Conservation (phyloP, 2,797 vertebrate species). For the Etheostoma perlongum region DNA sequence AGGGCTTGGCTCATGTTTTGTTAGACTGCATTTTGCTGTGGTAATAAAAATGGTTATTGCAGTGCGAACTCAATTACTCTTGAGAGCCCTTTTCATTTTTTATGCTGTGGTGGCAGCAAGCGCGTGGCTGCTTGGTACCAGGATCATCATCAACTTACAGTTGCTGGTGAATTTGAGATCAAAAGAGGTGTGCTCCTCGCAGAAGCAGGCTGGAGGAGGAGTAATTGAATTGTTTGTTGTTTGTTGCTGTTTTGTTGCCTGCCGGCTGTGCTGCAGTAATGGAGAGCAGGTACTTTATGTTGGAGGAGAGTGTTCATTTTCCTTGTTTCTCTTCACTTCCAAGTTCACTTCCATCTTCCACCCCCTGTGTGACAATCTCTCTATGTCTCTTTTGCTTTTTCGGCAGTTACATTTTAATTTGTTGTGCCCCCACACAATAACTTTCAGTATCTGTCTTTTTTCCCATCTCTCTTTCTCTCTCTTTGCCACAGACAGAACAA, state of each 20-base stretch:
- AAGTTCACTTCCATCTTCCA: conserved; percentile 40
- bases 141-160: conserved; percentile 74
- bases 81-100: conserved; percentile 74
- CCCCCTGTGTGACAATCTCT: conserved; percentile 21
- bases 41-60: conserved; percentile 79
- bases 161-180: conserved; percentile 75
- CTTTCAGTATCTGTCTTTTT: conserved; percentile 41
- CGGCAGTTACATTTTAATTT: conserved; percentile 43
- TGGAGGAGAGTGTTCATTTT: conserved; percentile 62
- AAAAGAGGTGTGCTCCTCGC: conserved; percentile 64
- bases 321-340: conserved; percentile 52
- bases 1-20: conserved; percentile 56
- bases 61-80: conserved; percentile 76
- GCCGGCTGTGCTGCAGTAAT: conserved; percentile 54
- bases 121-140: conserved; percentile 35
- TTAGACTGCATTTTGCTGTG: conserved; percentile 56
- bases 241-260: conserved; percentile 63
- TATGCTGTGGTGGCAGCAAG: conserved; percentile 28
- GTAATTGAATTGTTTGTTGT: conserved; percentile 86
- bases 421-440: conserved; percentile 31
- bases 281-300: conserved; percentile 61
- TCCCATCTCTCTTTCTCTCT: conserved; percentile 22
- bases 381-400: conserved; percentile 35
- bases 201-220: conserved; percentile 61
- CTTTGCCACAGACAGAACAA: conserved; percentile 89